Evolutionary conservation across 2,888 invertebrate species (phyloP).

Genomic region (Hymenopus coronatus): DNA sequence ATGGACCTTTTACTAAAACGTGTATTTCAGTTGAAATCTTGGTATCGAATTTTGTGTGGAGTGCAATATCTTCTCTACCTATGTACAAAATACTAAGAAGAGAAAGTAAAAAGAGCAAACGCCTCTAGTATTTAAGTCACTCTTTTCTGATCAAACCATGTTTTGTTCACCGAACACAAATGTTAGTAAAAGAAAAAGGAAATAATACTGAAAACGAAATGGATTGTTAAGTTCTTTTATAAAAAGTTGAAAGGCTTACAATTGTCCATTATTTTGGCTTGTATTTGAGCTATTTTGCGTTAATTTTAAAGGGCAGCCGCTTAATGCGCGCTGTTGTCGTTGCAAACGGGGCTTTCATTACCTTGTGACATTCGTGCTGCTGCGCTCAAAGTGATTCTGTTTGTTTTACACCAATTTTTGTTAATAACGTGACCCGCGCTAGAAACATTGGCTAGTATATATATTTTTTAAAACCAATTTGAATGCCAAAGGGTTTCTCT

Average conservation of each 20-base stretch:
- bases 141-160: too few species aligned
- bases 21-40: too few species aligned
- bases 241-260: not conserved
- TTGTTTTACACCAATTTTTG: conserved; percentile 16
- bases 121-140: too few species aligned
- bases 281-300: not conserved
- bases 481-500: conserved; percentile 8
- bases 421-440: conserved; percentile 4
- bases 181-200: too few species aligned
- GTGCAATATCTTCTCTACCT: too few species aligned
- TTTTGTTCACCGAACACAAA: too few species aligned
- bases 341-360: not conserved
- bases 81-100: too few species aligned
- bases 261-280: not conserved
- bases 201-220: too few species aligned
- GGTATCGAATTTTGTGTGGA: too few species aligned
- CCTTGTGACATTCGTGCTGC: not conserved
- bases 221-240: too few species aligned
- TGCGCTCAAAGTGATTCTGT: conserved; percentile 9
- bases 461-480: conserved; percentile 3
- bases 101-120: too few species aligned
- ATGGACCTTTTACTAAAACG: too few species aligned
- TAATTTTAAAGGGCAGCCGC: not conserved
- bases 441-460: not conserved
- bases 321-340: not conserved